phyloP scores from a whole-genome alignment of 2,888 invertebrate species.

The Chrysodeixis includens region DNA sequence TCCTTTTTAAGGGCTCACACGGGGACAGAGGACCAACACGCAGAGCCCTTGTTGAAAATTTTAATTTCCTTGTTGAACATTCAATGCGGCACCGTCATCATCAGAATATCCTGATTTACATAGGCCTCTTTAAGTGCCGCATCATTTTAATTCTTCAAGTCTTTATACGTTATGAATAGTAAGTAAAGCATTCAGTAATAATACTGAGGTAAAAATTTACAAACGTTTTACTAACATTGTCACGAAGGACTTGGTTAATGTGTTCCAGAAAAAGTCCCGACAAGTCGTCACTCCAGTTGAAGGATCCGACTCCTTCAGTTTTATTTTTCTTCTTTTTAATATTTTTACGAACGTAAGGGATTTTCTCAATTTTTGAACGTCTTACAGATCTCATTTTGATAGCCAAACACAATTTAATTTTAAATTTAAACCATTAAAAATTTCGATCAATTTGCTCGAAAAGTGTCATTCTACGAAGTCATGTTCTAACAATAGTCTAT shows the following conservation, averaged over 20 bases:
- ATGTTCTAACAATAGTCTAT: neutral
- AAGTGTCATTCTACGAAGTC: slow-evolving; percentile 8
- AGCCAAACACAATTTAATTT: slow-evolving; percentile 10
- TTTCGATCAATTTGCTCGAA: slow-evolving; percentile 29
- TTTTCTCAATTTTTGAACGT: slow-evolving; percentile 26
- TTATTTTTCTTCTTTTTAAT: slow-evolving; percentile 36
- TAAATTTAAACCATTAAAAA: slow-evolving; percentile 18
- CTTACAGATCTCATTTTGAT: slow-evolving; percentile 34
- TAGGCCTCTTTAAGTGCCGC: too few relatives aligned
- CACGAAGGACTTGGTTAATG: slow-evolving; percentile 64
- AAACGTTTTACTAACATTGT: slow-evolving; percentile 55
- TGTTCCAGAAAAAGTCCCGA: slow-evolving; percentile 52
- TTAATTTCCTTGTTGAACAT: too few relatives aligned
- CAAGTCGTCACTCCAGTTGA: slow-evolving; percentile 27
- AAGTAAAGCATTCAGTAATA: neutral
- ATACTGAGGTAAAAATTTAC: neutral
- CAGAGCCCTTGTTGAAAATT: too few relatives aligned
- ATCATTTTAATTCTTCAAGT: too few relatives aligned
- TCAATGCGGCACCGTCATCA: too few relatives aligned
- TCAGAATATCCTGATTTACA: too few relatives aligned
- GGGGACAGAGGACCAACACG: too few relatives aligned
- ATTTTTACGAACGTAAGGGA: neutral
- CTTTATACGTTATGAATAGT: too few relatives aligned
- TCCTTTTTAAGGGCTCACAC: too few relatives aligned
- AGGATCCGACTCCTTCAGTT: slow-evolving; percentile 23